phyloP scores from a whole-genome alignment of 2,888 invertebrate genomes.

The Troilus luridus region DNA sequence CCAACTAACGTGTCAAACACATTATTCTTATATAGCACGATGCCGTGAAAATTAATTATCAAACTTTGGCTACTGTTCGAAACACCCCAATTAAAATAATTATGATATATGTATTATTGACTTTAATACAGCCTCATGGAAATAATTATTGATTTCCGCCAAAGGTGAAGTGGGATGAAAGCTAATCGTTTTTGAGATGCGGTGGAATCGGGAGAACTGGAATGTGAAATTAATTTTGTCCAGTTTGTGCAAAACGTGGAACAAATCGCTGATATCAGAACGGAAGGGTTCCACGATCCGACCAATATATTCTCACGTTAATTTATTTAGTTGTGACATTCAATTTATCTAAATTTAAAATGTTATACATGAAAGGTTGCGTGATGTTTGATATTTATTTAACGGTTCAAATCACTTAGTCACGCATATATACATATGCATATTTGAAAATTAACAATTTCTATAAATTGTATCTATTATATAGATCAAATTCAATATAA shows the following conservation, averaged over 20 bases:
- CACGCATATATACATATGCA: too few relatives aligned
- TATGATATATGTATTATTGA: too few relatives aligned
- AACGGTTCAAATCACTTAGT: neutral
- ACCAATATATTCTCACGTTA: neutral
- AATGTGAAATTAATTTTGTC: constrained; percentile 17
- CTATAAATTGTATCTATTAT: too few relatives aligned
- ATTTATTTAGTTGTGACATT: neutral
- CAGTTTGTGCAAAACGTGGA: neutral
- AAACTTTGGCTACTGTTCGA: too few relatives aligned
- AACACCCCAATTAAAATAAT: too few relatives aligned
- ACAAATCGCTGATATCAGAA: constrained; percentile 27
- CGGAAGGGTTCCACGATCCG: neutral
- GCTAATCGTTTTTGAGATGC: neutral
- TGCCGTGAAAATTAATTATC: too few relatives aligned
- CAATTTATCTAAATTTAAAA: neutral
- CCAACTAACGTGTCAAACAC: too few relatives aligned
- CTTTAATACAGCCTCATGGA: neutral
- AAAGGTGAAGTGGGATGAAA: neutral
- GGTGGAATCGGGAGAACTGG: neutral
- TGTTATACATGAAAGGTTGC: neutral
- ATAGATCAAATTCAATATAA: too few relatives aligned
- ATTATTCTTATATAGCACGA: too few relatives aligned
- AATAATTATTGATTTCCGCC: neutral
- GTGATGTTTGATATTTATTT: neutral
- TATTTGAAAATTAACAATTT: too few relatives aligned